phyloP scores from a whole-genome alignment of 1,140 invertebrate genomes.

The Drosophila saltans region DNA sequence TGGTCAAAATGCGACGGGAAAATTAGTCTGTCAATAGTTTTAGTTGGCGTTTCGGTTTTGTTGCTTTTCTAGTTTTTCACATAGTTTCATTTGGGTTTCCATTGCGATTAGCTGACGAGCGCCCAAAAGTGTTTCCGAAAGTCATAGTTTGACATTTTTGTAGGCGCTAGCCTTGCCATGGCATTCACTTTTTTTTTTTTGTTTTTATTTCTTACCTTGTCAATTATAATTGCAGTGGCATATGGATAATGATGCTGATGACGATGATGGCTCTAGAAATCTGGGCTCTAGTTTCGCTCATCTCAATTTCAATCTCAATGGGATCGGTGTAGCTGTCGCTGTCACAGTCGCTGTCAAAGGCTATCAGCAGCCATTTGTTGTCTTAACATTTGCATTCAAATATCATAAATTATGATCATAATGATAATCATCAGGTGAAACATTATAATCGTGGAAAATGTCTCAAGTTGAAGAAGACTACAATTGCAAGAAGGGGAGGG shows the following conservation, averaged over 20 bases:
- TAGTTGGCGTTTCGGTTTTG: conserved; percentile 35
- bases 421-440: background rate
- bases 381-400: conserved; percentile 2
- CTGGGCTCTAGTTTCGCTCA: conserved; percentile 5
- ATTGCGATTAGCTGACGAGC: conserved; percentile 58
- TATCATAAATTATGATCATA: conserved; percentile 1
- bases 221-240: conserved; percentile 23
- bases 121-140: conserved; percentile 30
- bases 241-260: conserved; percentile 10
- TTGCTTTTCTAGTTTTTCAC: background rate
- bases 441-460: background rate
- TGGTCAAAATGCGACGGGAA: conserved; percentile 17
- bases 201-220: conserved; percentile 26
- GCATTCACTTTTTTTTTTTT: conserved; percentile 40
- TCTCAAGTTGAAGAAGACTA: background rate
- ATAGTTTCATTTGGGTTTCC: conserved; percentile 30
- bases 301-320: conserved; percentile 13
- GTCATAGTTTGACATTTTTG: conserved; percentile 60
- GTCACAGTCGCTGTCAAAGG: background rate
- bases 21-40: conserved; percentile 20
- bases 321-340: background rate
- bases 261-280: background rate
- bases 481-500: background rate
- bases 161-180: conserved; percentile 8
- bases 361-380: background rate